These are phyloP conservation scores for Artibeus lituratus DNA, from an alignment of 2,797 vertebrate species.

Conservation along the genomic window DNA sequence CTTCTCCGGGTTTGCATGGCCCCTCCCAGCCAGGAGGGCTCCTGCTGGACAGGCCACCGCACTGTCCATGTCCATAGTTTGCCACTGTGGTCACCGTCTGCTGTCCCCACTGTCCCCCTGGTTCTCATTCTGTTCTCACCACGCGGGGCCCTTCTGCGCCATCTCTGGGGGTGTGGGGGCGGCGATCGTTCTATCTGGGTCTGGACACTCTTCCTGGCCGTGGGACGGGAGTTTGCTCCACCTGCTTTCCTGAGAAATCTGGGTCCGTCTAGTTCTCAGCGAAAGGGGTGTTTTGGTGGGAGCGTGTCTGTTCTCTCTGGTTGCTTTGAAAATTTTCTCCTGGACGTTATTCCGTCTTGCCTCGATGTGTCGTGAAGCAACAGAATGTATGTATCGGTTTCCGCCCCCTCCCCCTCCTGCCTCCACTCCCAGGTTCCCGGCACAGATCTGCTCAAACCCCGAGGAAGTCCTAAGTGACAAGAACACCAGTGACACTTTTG, in stretches of 20 bases:
- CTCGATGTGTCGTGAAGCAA: not conserved
- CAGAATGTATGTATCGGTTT: not conserved
- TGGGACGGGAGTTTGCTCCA: too few relatives aligned
- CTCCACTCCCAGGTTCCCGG: not conserved
- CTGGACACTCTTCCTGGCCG: not conserved
- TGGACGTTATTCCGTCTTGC: not conserved
- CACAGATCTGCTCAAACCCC: not conserved
- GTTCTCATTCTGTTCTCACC: not conserved
- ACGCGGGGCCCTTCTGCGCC: rapidly evolving
- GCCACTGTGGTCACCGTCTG: rapidly evolving
- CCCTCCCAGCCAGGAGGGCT: rapidly evolving
- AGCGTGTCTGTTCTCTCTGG: not conserved
- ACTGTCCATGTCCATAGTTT: rapidly evolving
- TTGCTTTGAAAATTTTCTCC: not conserved
- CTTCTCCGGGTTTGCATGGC: rapidly evolving
- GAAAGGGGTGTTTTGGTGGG: not conserved
- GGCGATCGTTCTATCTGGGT: too few relatives aligned
- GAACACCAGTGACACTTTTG: too few relatives aligned
- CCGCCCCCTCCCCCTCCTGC: rapidly evolving
- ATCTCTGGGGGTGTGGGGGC: too few relatives aligned
- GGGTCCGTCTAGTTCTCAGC: not conserved
- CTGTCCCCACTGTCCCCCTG: too few relatives aligned
- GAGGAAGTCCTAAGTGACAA: not conserved
- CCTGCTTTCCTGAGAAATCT: too few relatives aligned
- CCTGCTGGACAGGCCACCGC: not conserved